Evolutionary conservation across 2,888 invertebrate species (phyloP).

Genomic region (Drosophila multiciliata): DNA sequence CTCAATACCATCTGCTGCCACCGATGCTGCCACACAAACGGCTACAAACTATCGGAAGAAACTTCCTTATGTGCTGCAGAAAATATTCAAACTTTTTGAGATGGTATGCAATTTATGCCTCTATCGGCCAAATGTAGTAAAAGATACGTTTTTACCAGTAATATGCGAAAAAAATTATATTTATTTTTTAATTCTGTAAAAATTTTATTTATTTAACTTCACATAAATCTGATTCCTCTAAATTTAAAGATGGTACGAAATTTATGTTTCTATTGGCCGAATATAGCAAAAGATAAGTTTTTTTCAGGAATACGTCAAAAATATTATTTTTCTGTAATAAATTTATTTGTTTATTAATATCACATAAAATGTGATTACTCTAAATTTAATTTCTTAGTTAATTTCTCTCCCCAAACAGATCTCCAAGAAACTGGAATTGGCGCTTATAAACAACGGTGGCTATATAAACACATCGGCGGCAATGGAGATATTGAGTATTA

Average conservation of each 20-base stretch:
- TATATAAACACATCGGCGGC: conserved; percentile 41
- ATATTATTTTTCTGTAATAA: too few species aligned
- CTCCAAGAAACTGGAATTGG: conserved; percentile 25
- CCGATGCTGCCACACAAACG: background rate
- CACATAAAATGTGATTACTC: too few species aligned
- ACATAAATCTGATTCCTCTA: too few species aligned
- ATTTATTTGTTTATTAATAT: too few species aligned
- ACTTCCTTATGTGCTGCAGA: background rate
- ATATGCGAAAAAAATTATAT: too few species aligned
- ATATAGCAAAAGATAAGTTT: background rate
- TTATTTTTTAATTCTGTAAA: too few species aligned
- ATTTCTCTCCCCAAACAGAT: conserved; percentile 23
- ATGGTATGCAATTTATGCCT: conserved; percentile 9
- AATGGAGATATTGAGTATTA: conserved; percentile 51
- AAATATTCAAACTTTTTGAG: background rate
- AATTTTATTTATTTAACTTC: too few species aligned
- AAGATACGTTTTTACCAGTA: background rate
- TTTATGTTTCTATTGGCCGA: background rate
- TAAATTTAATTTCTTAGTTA: background rate
- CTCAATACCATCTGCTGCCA: background rate
- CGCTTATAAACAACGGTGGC: conserved; percentile 22
- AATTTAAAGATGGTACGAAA: conserved; percentile 11
- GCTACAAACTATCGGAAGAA: accelerated
- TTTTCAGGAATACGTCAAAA: background rate
- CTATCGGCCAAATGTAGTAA: background rate